A percentile compares a stretch with the other conserved stretches of the same genome.
Conservation (phyloP, 2,113 vertebrate genomes). For the Peromyscus maniculatus region DNA sequence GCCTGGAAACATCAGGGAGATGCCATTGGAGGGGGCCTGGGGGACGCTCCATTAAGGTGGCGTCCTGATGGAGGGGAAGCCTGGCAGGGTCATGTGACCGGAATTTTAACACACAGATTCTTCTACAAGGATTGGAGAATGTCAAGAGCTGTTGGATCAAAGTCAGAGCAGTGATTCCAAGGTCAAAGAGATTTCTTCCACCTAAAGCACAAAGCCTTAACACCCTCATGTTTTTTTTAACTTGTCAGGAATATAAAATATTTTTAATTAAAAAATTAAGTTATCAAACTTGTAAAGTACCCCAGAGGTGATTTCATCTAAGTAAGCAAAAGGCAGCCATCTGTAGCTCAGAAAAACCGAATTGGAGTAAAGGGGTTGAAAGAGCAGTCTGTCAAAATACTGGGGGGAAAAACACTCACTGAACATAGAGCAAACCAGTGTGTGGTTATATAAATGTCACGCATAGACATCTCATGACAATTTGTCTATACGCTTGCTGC, state of each 20-base stretch:
- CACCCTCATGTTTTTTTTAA: background rate
- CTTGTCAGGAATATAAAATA: background rate
- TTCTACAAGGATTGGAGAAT: background rate
- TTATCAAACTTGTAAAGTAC: background rate
- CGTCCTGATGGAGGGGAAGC: background rate
- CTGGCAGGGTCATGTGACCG: background rate
- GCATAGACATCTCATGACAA: background rate
- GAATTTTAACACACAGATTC: conserved; percentile 22
- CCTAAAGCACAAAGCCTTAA: conserved; percentile 21
- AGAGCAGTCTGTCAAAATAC: background rate
- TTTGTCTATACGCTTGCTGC: background rate
- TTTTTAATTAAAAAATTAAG: conserved; percentile 2
- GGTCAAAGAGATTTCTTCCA: background rate
- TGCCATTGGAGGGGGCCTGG: background rate
- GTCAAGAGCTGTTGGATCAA: background rate
- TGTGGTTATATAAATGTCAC: background rate
- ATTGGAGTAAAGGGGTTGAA: background rate
- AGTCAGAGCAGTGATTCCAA: background rate
- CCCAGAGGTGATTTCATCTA: background rate
- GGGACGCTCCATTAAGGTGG: background rate
- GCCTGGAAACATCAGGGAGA: conserved; percentile 45
- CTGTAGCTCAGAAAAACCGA: background rate
- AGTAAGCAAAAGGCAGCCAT: conserved; percentile 3
- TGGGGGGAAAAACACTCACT: background rate
- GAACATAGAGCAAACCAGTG: background rate